These are phyloP conservation scores for Mungos mungo DNA, from an alignment of 2,113 vertebrate species.

Conservation along the genomic window DNA sequence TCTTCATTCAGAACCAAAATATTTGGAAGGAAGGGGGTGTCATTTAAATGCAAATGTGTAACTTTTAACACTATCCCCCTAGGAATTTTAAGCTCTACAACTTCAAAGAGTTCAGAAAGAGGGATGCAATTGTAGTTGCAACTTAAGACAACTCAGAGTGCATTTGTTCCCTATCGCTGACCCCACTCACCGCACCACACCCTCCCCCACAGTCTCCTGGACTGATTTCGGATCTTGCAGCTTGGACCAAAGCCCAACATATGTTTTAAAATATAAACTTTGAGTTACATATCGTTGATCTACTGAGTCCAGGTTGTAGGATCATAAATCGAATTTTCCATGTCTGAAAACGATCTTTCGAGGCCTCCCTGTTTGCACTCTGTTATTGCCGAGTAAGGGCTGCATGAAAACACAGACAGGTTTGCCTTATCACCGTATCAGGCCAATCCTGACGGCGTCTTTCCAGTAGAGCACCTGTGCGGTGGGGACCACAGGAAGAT, in stretches of 20 bases:
- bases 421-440: background rate
- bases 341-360: constrained; percentile 29
- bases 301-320: background rate
- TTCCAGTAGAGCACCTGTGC: background rate
- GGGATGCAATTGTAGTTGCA: constrained; percentile 38
- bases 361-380: background rate
- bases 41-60: constrained; percentile 52
- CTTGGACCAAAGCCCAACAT: constrained; percentile 49
- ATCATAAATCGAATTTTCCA: constrained; percentile 30
- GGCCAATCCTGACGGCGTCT: background rate
- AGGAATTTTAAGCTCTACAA: constrained; percentile 1
- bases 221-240: constrained; percentile 41
- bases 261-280: constrained; percentile 64
- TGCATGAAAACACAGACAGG: background rate
- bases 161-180: background rate
- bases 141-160: constrained; percentile 32
- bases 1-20: constrained; percentile 61
- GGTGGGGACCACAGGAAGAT: background rate
- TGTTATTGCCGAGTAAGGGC: background rate
- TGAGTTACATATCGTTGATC: constrained; percentile 27
- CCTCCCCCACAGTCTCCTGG: background rate
- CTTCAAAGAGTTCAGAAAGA: constrained; percentile 63
- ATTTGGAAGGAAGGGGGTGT: constrained; percentile 27
- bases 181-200: background rate
- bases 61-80: constrained; percentile 45